Base-by-base conservation (phyloP, 1,140 invertebrate species). In the Euwallacea similis region DNA sequence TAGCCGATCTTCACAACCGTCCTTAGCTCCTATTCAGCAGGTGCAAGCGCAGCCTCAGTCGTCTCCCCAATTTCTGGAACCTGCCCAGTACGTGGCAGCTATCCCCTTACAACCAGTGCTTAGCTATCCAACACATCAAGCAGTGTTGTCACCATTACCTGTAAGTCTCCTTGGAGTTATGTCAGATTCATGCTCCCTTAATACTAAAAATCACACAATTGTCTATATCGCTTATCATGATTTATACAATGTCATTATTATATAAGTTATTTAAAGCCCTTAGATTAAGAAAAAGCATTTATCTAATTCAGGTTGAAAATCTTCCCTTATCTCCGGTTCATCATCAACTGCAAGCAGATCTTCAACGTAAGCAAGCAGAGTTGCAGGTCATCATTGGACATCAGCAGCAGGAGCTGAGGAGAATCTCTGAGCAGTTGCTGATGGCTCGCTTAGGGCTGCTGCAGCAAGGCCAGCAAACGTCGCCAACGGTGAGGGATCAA, bases 341-440 rank as follows among this genome's bases (percentile, higher is more conserved):
- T 76, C 86, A 85, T 43, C 85, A 86, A 55, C 66, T 80, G 11
- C 88, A 91, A 81, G 90, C 90, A 76, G 90, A 93, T 80, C 79
- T 95, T 76, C 90, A 93, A 79, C 86, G 89, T 2, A 94, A 94
- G 75, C 93, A 95, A 74, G 91, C 92, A 73, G 89, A 94, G 79
- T 82, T 95, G 42, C 92, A 95, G 75, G 89, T 93, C 76, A 85
- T 93, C 73, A 95, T 95, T 67, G 87, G 91, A 41, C 88, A 92
- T 75, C 93, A 95, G 76, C 93, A 95, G 77, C 92, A 94, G 78
- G 93, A 95, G 80, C 79, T 96, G 71, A 84, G 90, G 53, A 86
- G 89, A 71, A 91, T 95, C 3, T 93, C 91, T 16, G 92, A 95
- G 78, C 93, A 95, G 78, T 82, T 96, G 41, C 81, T 94, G n/a